Evolutionary conservation across 2,888 invertebrate genomes (phyloP), one percentile per base, ranked within the genome.

Genomic region (Aricia artaxerxes): DNA sequence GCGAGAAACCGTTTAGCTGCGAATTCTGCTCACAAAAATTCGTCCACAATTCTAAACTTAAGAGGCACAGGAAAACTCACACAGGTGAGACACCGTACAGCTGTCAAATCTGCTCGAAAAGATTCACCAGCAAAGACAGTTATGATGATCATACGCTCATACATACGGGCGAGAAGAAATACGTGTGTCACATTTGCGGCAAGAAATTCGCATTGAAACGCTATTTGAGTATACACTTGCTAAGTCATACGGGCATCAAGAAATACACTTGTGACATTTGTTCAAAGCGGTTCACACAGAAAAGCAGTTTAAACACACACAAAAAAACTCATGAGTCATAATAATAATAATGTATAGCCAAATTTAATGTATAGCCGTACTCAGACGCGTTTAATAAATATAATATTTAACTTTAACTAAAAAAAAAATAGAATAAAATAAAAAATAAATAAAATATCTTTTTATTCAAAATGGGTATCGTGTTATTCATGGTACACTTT

Each of bases 1-100:
- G 75, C 1, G 24, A 44, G 31, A 75, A 75, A 31, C 75, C 75
- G 4, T 75, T 49, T 5, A 75, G 7, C n/a, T 75, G 75, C 31
- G 49, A 75, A 11, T 4, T 75, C 11, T 75, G 75, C 44, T 11
- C 44, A 2, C 49, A 75, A 24, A 49, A 9, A 11, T 75, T 75
- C n/a, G 13, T 5, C 3, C 1, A 7, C 11, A 75, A 49, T 7
- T 4, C n/a, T 13, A 73, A 44, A 49, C 24, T 75, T 1, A 49
- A 75, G 24, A 44, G 11, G 24, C 75, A 75, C 11, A 24, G 1
- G 11, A 11, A 4, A 1, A 31, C 11, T 9, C 75, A 75, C 9
- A 31, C 44, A 5, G 49, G 24, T 4, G 44, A 49, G 24, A 44
- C 24, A 31, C 75, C 75, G n/a, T 75, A 31, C n/a, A 31, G 75